Evolutionary conservation across 2,113 vertebrate species (phyloP).

Genomic region (Tragelaphus buxtoni): DNA sequence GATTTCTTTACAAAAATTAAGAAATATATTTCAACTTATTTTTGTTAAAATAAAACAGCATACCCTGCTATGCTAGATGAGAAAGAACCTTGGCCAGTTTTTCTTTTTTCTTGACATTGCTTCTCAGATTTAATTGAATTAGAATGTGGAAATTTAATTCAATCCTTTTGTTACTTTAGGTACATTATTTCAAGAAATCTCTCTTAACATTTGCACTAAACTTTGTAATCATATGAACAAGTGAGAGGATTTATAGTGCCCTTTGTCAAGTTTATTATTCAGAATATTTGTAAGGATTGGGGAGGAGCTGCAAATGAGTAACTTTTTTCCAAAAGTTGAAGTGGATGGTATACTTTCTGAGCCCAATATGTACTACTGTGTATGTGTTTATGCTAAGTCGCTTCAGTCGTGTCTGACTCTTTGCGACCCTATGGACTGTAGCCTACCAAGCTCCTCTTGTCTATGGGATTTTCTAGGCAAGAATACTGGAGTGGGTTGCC

Average conservation of each 20-base stretch:
- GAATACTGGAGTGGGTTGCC: neutral
- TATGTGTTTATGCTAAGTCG: neutral
- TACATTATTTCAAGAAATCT: neutral
- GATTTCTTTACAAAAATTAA: neutral
- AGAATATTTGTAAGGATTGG: neutral
- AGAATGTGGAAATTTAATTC: slow-evolving; percentile 22
- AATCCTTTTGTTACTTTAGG: neutral
- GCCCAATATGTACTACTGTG: neutral
- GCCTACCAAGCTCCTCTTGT: neutral
- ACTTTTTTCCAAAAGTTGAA: neutral
- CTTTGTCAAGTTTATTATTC: slow-evolving; percentile 19
- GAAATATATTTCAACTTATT: neutral
- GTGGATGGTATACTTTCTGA: neutral
- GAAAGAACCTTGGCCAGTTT: neutral
- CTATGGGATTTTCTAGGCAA: neutral
- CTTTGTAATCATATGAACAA: neutral
- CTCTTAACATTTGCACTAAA: neutral
- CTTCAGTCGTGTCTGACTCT: neutral
- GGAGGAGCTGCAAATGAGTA: neutral
- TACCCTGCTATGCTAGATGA: neutral
- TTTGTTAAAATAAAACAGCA: neutral
- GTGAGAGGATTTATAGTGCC: neutral
- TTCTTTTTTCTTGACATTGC: neutral
- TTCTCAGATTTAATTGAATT: neutral
- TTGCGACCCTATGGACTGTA: neutral